Conservation (phyloP, 2,113 vertebrate genomes). For the Megaceryle torquata region DNA sequence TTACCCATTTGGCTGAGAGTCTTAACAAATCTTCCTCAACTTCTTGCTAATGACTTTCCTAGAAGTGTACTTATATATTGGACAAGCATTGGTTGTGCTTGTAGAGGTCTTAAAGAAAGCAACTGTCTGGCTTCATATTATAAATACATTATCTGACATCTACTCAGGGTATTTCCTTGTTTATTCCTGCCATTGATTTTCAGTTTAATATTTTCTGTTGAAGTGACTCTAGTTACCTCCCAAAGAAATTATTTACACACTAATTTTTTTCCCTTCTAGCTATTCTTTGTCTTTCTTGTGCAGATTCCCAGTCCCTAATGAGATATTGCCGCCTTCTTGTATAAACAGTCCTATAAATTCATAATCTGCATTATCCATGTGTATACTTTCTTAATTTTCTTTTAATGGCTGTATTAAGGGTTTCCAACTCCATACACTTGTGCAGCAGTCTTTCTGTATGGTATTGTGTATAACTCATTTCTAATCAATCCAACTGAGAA, state of each 20-base stretch:
- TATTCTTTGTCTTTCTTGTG: constrained; percentile 1
- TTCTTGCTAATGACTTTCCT: not conserved
- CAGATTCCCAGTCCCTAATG: constrained; percentile 5
- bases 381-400: constrained; percentile 39
- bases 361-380: not conserved
- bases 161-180: not conserved
- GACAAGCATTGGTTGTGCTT: not conserved
- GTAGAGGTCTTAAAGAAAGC: not conserved
- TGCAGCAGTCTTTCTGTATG: not conserved
- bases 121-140: not conserved
- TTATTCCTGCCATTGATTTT: constrained; percentile 15
- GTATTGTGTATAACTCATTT: not conserved
- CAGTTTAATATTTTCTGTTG: constrained; percentile 15
- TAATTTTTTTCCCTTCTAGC: constrained; percentile 19
- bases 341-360: constrained; percentile 19
- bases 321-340: not conserved
- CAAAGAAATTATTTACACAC: not conserved
- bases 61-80: not conserved
- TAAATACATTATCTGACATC: not conserved
- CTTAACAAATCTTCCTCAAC: not conserved
- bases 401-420: constrained; percentile 3
- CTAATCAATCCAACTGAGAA: not conserved
- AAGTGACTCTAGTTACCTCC: not conserved
- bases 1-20: not conserved
- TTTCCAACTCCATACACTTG: not conserved